Evolutionary conservation across 2,797 vertebrate genomes (phyloP).

Genomic region (Carapus acus): DNA sequence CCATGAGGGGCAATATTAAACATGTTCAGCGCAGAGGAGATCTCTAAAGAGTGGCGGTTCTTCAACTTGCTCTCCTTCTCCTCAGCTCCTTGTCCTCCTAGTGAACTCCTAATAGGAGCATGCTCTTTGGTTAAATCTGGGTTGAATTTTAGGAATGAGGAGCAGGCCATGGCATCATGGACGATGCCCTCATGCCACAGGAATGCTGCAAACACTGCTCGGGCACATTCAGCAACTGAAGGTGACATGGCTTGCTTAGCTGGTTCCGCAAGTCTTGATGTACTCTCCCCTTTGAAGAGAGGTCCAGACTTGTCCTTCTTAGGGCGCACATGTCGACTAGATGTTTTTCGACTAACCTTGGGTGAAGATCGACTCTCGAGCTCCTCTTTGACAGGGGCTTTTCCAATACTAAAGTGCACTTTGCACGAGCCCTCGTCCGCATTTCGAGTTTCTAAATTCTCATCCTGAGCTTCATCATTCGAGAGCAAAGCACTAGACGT

Average conservation of each 20-base stretch:
- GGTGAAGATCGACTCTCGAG: constrained; percentile 90
- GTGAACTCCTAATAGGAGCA: constrained; percentile 89
- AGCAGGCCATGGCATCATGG: constrained; percentile 99
- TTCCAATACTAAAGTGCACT: constrained; percentile 98
- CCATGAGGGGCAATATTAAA: constrained; percentile 97
- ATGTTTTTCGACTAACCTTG: constrained; percentile 94
- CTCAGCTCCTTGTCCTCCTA: constrained; percentile 82
- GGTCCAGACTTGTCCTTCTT: constrained; percentile 96
- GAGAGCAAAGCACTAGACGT: constrained; percentile 89
- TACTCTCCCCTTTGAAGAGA: constrained; percentile 87
- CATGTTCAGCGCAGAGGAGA: constrained; percentile 97
- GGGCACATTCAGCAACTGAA: constrained; percentile 92
- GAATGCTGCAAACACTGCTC: constrained; percentile 94
- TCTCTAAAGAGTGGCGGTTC: constrained; percentile 97
- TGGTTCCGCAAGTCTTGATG: constrained; percentile 79
- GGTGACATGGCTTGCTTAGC: constrained; percentile 99
- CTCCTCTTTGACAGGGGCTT: constrained; percentile 94
- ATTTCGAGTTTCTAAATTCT: constrained; percentile 76
- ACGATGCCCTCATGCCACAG: constrained; percentile 99
- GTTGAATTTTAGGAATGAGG: constrained; percentile 99
- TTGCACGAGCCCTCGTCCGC: constrained; percentile 85
- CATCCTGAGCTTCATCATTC: constrained; percentile 84
- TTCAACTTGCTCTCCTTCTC: constrained; percentile 96
- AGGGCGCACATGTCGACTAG: constrained; percentile 85
- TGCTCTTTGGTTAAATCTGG: constrained; percentile 97